Conservation (phyloP, 2,113 vertebrate genomes). For the Natator depressus region DNA sequence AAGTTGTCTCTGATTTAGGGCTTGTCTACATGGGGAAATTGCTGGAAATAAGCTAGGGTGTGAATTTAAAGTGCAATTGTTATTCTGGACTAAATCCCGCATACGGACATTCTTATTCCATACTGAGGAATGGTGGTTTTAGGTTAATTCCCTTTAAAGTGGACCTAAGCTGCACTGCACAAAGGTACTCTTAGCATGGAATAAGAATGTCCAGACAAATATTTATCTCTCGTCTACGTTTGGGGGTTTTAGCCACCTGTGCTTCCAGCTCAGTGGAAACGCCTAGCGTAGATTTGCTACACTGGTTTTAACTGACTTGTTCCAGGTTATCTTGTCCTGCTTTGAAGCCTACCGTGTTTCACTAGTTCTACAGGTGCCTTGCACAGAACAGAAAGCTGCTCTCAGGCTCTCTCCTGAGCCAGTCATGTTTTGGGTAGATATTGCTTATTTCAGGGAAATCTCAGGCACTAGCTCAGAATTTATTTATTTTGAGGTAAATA, state of each 20-base stretch:
- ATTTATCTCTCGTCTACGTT: neutral
- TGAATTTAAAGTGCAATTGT: neutral
- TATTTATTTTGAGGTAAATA: neutral
- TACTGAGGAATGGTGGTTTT: neutral
- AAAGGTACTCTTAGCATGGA: neutral
- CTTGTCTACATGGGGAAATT: no score
- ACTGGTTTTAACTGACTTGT: neutral
- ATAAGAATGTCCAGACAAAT: no score
- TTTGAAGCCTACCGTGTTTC: neutral
- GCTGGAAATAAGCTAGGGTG: neutral
- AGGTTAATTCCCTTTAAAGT: neutral
- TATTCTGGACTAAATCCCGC: neutral
- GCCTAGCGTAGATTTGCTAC: neutral
- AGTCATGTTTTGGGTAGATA: neutral
- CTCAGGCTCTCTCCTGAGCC: neutral
- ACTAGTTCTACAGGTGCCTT: neutral
- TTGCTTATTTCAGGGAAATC: neutral
- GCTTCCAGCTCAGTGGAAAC: neutral
- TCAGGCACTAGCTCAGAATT: neutral
- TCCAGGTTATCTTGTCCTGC: neutral
- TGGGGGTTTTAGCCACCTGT: neutral
- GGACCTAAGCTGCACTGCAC: neutral
- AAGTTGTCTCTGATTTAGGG: no score
- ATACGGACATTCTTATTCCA: neutral
- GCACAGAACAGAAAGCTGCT: neutral